Evolutionary conservation across 2,113 vertebrate species (phyloP).

Genomic region (human): DNA sequence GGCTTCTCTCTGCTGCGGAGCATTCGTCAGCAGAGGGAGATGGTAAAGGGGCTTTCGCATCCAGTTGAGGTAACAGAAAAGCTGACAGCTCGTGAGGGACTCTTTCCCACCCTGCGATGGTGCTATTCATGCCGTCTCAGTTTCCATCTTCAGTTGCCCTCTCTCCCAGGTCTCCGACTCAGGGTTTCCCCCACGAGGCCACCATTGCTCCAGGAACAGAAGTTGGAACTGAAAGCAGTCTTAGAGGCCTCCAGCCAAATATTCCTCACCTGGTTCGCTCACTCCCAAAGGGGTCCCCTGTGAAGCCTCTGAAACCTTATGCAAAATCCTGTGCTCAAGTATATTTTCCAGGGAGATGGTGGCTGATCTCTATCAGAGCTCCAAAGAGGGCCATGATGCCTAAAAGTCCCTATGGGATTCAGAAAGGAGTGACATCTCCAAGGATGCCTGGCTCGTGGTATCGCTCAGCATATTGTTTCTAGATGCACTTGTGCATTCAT

Average conservation of each 20-base stretch:
- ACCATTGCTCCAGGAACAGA: background rate
- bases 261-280: background rate
- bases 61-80: background rate
- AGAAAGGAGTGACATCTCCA: background rate
- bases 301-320: background rate
- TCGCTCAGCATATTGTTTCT: background rate
- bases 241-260: background rate
- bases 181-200: background rate
- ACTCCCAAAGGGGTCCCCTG: no score
- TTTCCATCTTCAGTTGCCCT: no score
- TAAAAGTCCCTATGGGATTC: background rate
- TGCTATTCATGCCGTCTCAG: background rate
- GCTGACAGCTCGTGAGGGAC: accelerated
- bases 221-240: background rate
- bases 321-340: background rate
- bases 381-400: background rate
- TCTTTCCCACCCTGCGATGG: background rate
- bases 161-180: background rate
- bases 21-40: accelerated
- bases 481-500: background rate
- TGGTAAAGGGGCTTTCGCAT: background rate
- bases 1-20: background rate
- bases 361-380: background rate
- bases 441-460: background rate
- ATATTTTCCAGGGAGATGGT: background rate